Percentiles rank a stretch among this genome's conserved stretches.
These are phyloP conservation scores for Lycocerus yunnanus DNA, from an alignment of 2,888 invertebrate species.

Conservation along the genomic window DNA sequence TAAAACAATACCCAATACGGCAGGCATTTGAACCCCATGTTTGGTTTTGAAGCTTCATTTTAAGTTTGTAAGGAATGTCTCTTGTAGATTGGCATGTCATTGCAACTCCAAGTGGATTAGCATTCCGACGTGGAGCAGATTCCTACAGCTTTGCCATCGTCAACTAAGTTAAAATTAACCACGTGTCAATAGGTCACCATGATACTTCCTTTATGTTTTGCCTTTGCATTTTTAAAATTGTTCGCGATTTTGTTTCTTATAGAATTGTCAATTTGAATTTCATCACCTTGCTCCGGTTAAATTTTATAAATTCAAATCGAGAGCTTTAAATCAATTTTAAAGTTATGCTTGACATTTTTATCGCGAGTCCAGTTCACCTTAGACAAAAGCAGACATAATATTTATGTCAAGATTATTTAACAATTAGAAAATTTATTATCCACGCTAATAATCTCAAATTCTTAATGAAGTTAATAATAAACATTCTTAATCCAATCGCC, in stretches of 20 bases:
- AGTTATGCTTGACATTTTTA: not conserved
- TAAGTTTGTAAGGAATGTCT: conserved; percentile 1
- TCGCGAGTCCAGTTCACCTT: not conserved
- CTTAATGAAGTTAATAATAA: not conserved
- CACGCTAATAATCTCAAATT: not conserved
- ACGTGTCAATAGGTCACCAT: not conserved
- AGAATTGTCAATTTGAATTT: not conserved
- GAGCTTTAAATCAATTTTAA: not conserved
- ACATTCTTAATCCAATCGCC: not conserved
- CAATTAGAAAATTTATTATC: not conserved
- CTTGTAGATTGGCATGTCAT: conserved; percentile 4
- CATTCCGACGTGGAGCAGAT: conserved; percentile 2
- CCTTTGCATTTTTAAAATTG: not conserved
- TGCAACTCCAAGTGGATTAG: conserved; percentile 2
- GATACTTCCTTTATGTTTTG: not conserved
- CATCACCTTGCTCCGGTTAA: not conserved
- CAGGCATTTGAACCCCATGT: not conserved
- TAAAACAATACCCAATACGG: not conserved
- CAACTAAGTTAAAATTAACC: conserved; percentile 3
- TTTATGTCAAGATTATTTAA: not conserved
- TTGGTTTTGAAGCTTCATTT: not conserved
- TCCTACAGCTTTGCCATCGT: not conserved
- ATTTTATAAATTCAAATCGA: not conserved
- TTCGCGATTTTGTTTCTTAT: not conserved
- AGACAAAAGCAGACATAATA: not conserved